phyloP scores from a whole-genome alignment of 2,888 invertebrate genomes.

The Tethea ocularis region DNA sequence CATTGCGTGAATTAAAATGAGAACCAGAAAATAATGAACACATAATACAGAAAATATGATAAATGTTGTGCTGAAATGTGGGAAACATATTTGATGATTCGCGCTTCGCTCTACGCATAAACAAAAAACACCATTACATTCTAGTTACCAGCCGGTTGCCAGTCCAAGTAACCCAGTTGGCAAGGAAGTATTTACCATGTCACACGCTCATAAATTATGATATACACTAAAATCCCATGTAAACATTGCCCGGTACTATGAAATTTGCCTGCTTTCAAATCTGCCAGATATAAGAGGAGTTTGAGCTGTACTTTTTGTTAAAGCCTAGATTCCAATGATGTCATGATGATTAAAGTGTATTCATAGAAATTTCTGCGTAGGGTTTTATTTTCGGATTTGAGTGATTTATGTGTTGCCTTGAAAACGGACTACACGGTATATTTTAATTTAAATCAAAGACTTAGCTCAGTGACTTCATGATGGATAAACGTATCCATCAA shows the following conservation, averaged over 20 bases:
- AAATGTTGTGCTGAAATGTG: neutral
- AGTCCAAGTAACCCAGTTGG: slow-evolving; percentile 60
- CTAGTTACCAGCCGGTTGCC: slow-evolving; percentile 11
- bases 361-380: slow-evolving; percentile 7
- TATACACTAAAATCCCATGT: slow-evolving; percentile 37
- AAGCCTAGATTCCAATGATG: neutral
- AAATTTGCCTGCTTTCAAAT: neutral
- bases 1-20: neutral
- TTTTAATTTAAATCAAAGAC: neutral
- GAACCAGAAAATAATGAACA: neutral
- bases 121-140: slow-evolving; percentile 11
- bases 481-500: too few relatives aligned
- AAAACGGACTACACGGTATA: slow-evolving; percentile 15
- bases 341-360: neutral
- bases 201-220: slow-evolving; percentile 38
- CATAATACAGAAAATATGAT: neutral
- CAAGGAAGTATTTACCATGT: slow-evolving; percentile 35
- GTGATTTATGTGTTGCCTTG: slow-evolving; percentile 17
- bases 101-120: neutral
- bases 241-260: neutral
- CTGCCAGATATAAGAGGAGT: neutral
- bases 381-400: slow-evolving; percentile 7
- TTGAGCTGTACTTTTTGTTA: too few relatives aligned
- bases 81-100: neutral
- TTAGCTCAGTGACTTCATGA: neutral